Conservation (phyloP, 2,888 invertebrate genomes). For the Incurvaria masculella region DNA sequence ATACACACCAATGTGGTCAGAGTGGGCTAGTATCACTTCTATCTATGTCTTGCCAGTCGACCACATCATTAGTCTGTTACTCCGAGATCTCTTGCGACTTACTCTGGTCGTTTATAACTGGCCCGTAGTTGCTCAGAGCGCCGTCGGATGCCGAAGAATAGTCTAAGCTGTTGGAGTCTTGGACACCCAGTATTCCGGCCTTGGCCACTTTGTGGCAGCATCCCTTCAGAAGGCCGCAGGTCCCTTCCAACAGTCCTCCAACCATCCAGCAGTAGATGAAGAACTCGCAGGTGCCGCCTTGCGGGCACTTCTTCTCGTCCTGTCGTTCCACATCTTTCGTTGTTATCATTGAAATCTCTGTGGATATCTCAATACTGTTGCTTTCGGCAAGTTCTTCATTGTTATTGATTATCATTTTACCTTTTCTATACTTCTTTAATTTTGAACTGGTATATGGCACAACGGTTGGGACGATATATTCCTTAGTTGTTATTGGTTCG, state of each 20-base stretch:
- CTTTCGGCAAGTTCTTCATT: slow-evolving; percentile 6
- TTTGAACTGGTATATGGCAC: neutral
- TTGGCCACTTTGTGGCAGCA: slow-evolving; percentile 82
- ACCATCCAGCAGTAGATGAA: slow-evolving; percentile 91
- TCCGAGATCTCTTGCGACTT: slow-evolving; percentile 40
- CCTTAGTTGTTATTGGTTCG: slow-evolving; percentile 17
- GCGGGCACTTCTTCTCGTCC: slow-evolving; percentile 59
- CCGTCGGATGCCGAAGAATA: slow-evolving; percentile 58
- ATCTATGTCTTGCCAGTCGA: slow-evolving; percentile 53
- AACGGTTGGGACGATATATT: slow-evolving; percentile 16
- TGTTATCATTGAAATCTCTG: slow-evolving; percentile 10
- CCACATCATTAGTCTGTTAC: slow-evolving; percentile 52
- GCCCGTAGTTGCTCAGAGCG: slow-evolving; percentile 65
- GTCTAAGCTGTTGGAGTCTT: slow-evolving; percentile 62
- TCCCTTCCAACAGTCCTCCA: slow-evolving; percentile 80
- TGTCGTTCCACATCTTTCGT: slow-evolving; percentile 22
- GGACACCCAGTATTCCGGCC: slow-evolving; percentile 60
- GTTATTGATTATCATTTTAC: slow-evolving; percentile 24
- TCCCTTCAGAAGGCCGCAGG: slow-evolving; percentile 79
- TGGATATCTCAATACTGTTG: slow-evolving; percentile 12
- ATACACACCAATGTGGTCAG: too few species aligned
- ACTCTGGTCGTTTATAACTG: slow-evolving; percentile 76
- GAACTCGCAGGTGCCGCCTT: slow-evolving; percentile 84
- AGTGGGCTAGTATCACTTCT: too few species aligned
- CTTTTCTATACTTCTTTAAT: slow-evolving; percentile 21